Evolutionary conservation across 2,113 vertebrate species (phyloP).

Genomic region (Lonchura striata): DNA sequence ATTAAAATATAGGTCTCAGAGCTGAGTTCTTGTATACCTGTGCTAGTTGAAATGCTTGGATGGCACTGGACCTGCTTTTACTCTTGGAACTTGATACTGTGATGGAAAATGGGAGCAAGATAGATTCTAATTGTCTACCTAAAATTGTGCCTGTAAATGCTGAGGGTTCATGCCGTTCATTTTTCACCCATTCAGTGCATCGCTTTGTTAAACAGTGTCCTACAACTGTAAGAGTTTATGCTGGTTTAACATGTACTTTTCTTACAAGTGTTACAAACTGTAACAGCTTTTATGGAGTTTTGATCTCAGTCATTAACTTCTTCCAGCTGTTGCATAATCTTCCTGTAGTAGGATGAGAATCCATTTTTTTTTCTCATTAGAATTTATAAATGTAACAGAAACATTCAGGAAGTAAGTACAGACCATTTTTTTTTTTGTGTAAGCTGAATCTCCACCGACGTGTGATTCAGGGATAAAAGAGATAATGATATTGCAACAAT

Average conservation of each 20-base stretch:
- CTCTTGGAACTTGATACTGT: not conserved
- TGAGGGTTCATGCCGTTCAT: accelerated
- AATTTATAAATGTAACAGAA: not conserved
- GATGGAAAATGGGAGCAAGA: not conserved
- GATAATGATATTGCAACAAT: not conserved
- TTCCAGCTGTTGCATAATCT: not conserved
- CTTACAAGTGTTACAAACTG: not conserved
- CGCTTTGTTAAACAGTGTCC: not conserved
- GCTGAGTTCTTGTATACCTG: not conserved
- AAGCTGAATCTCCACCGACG: not conserved
- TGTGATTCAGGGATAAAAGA: not conserved
- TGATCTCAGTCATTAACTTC: not conserved
- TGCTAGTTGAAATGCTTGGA: not conserved
- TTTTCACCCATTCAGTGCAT: not conserved
- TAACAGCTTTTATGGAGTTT: not conserved
- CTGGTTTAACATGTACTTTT: not conserved
- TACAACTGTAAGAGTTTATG: not conserved
- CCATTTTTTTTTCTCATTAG: not conserved
- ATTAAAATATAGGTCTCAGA: not conserved
- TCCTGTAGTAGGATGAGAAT: not conserved
- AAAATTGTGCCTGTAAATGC: not conserved
- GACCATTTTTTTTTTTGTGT: not conserved
- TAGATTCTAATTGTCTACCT: not conserved
- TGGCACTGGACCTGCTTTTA: not conserved
- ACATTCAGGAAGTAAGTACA: not conserved